Percentiles rank a stretch among this genome's conserved stretches.
These are phyloP conservation scores for Uromys caudimaculatus DNA, from an alignment of 2,797 vertebrate genomes.

Conservation along the genomic window DNA sequence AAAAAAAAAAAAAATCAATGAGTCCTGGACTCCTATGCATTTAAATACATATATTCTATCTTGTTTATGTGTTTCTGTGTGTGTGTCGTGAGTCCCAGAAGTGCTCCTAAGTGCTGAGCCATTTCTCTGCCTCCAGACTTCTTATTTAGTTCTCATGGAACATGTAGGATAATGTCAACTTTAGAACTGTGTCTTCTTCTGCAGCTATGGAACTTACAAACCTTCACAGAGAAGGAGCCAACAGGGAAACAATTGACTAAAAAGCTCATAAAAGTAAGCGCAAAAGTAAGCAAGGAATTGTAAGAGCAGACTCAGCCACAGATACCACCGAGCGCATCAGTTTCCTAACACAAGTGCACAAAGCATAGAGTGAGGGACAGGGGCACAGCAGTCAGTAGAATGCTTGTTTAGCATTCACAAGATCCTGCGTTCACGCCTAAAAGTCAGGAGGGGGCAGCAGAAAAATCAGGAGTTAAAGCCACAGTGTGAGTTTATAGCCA, in stretches of 20 bases:
- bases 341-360: conserved; percentile 14
- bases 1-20: neutral
- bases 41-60: neutral
- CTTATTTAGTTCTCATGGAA: conserved; percentile 7
- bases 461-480: too few species aligned
- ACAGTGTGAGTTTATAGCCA: neutral
- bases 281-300: neutral
- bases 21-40: neutral
- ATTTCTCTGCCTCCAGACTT: neutral
- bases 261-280: neutral
- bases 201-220: neutral
- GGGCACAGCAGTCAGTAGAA: neutral
- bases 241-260: neutral
- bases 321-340: neutral
- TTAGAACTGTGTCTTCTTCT: neutral
- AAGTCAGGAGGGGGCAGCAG: neutral
- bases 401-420: neutral
- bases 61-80: neutral
- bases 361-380: neutral
- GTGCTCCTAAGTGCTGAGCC: neutral
- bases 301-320: neutral
- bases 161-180: neutral
- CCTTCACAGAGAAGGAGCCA: neutral
- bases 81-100: neutral
- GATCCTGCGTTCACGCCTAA: neutral